A percentile compares a stretch with the other conserved stretches of the same genome.
Evolutionary conservation across 2,113 vertebrate genomes (phyloP).

Genomic region (Chauna torquata): DNA sequence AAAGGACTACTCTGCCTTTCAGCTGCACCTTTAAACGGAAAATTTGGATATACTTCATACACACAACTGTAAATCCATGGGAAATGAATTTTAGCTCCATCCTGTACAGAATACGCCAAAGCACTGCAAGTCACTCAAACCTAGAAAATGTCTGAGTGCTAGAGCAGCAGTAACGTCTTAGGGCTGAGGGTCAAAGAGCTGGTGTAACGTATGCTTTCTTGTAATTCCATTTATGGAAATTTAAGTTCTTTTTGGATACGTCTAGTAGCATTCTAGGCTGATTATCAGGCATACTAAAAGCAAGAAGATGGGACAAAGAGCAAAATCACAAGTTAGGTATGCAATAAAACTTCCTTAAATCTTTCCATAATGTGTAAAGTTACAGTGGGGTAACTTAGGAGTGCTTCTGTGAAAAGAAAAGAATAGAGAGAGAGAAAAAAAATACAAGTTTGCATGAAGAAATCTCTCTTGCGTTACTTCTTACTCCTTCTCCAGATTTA

Average conservation of each 20-base stretch:
- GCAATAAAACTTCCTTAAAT: neutral
- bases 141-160: neutral
- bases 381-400: neutral
- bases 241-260: neutral
- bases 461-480: neutral
- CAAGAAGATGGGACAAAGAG: neutral
- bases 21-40: neutral
- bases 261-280: neutral
- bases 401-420: neutral
- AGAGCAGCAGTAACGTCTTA: neutral
- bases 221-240: neutral
- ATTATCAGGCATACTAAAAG: neutral
- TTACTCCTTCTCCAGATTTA: neutral
- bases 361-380: neutral
- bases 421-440: neutral
- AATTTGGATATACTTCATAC: neutral
- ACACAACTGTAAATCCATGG: neutral
- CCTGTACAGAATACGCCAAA: neutral
- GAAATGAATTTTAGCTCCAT: neutral
- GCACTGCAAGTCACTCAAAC: neutral
- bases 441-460: neutral
- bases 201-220: fast-evolving
- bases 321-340: neutral
- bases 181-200: neutral
- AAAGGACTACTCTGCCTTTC: neutral